These are phyloP conservation scores for Botia kubotai DNA, from an alignment of 2,797 vertebrate genomes.

Conservation along the genomic window DNA sequence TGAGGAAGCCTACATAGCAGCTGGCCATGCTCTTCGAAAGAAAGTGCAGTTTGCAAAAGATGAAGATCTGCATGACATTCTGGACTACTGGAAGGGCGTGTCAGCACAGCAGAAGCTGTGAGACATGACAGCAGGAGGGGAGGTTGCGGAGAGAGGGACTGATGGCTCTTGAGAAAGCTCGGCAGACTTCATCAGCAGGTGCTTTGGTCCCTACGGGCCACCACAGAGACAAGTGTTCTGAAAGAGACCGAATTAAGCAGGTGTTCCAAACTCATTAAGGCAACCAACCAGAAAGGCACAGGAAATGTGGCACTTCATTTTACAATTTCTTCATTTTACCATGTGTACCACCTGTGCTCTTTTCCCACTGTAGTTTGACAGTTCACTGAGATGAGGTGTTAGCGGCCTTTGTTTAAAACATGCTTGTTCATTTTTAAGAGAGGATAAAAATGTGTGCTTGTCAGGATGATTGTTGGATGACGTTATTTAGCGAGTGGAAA, in stretches of 20 bases:
- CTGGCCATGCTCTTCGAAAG: slow-evolving; percentile 88
- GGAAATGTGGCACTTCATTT: slow-evolving; percentile 46
- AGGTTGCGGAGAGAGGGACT: slow-evolving; percentile 40
- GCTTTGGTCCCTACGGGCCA: slow-evolving; percentile 73
- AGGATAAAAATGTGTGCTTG: slow-evolving; percentile 70
- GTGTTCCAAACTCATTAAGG: slow-evolving; percentile 73
- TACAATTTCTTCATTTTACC: slow-evolving; percentile 40
- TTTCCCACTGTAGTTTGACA: slow-evolving; percentile 63
- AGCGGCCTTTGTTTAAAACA: slow-evolving; percentile 67
- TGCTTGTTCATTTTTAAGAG: slow-evolving; percentile 57
- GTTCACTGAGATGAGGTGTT: slow-evolving; percentile 71
- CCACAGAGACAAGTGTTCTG: slow-evolving; percentile 60
- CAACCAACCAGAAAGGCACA: slow-evolving; percentile 52
- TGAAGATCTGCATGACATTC: slow-evolving; percentile 90
- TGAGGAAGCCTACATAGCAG: slow-evolving; percentile 88
- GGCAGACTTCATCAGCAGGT: slow-evolving; percentile 67
- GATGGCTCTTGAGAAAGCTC: slow-evolving; percentile 70
- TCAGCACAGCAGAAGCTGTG: slow-evolving; percentile 93
- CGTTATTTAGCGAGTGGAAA: slow-evolving; percentile 64
- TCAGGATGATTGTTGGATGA: slow-evolving; percentile 71
- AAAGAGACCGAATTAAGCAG: slow-evolving; percentile 66
- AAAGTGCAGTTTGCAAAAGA: slow-evolving; percentile 92
- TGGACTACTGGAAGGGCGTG: slow-evolving; percentile 93
- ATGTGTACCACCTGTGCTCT: slow-evolving; percentile 63
- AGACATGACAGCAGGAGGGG: slow-evolving; percentile 45